Percentiles rank a stretch among this genome's conserved stretches.
These are phyloP conservation scores for Podiceps cristatus DNA, from an alignment of 2,113 vertebrate genomes.

Conservation along the genomic window DNA sequence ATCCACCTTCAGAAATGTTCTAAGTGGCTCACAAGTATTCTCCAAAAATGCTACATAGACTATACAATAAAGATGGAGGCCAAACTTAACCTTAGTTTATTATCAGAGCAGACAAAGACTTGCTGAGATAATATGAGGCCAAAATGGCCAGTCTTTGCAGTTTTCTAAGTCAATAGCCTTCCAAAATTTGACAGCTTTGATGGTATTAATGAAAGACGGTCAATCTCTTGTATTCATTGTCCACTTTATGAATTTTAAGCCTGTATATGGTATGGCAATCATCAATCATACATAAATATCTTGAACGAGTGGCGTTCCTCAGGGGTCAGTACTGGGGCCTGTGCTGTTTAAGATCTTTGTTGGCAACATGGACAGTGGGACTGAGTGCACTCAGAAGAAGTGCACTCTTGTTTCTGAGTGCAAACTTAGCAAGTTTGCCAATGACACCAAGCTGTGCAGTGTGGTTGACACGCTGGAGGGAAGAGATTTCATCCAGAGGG, in stretches of 20 bases:
- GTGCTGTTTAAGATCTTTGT: too few relatives aligned
- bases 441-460: too few relatives aligned
- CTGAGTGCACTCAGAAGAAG: too few relatives aligned
- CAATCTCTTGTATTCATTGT: neutral
- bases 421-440: too few relatives aligned
- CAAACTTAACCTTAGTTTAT: neutral
- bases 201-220: neutral
- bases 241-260: neutral
- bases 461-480: too few relatives aligned
- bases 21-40: neutral
- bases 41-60: neutral
- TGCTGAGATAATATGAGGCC: neutral
- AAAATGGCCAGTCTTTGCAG: neutral
- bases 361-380: too few relatives aligned
- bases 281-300: neutral
- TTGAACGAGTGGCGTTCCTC: too few relatives aligned
- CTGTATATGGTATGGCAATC: neutral
- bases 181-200: neutral
- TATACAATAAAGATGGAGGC: neutral
- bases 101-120: neutral
- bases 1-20: neutral
- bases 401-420: too few relatives aligned
- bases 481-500: too few relatives aligned
- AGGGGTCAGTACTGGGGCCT: too few relatives aligned
- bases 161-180: neutral